Conservation (phyloP, 2,888 invertebrate species). For the Tetanocera ferruginea region DNA sequence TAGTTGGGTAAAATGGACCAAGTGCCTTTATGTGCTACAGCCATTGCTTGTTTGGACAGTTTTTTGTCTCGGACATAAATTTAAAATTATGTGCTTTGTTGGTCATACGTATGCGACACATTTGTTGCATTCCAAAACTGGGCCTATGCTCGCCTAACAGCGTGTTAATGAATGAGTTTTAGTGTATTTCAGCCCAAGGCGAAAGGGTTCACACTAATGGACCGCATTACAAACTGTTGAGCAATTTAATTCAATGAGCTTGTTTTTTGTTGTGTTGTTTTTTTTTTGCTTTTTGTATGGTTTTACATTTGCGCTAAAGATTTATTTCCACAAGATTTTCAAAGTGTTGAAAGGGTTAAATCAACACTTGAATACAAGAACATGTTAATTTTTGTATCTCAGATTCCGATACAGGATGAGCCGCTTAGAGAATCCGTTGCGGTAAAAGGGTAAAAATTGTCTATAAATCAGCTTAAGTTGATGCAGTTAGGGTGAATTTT, state of each 20-base stretch:
- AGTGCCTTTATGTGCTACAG: constrained; percentile 48
- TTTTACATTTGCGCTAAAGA: constrained; percentile 48
- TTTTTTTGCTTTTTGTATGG: constrained; percentile 40
- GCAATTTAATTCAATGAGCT: constrained; percentile 66
- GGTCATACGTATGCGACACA: background rate
- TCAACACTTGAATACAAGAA: background rate
- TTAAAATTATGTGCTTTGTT: constrained; percentile 34
- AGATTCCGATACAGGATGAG: constrained; percentile 10
- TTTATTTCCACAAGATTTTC: constrained; percentile 56
- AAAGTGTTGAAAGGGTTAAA: constrained; percentile 49
- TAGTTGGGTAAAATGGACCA: constrained; percentile 60
- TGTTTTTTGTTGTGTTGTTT: constrained; percentile 34
- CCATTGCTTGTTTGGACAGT: constrained; percentile 45
- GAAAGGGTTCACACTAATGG: constrained; percentile 63
- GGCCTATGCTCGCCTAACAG: constrained; percentile 1
- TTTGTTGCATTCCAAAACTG: background rate
- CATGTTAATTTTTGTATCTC: background rate
- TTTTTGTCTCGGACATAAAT: constrained; percentile 39
- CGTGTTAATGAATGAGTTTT: constrained; percentile 27
- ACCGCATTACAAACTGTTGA: constrained; percentile 68
- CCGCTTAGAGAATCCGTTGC: too few relatives aligned
- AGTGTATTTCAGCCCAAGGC: constrained; percentile 47
- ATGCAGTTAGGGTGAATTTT: too few relatives aligned
- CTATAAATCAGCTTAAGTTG: too few relatives aligned
- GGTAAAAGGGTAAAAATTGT: too few relatives aligned